These are phyloP conservation scores for Odontamblyopus lacepedii DNA, from an alignment of 2,797 vertebrate species.

Conservation along the genomic window DNA sequence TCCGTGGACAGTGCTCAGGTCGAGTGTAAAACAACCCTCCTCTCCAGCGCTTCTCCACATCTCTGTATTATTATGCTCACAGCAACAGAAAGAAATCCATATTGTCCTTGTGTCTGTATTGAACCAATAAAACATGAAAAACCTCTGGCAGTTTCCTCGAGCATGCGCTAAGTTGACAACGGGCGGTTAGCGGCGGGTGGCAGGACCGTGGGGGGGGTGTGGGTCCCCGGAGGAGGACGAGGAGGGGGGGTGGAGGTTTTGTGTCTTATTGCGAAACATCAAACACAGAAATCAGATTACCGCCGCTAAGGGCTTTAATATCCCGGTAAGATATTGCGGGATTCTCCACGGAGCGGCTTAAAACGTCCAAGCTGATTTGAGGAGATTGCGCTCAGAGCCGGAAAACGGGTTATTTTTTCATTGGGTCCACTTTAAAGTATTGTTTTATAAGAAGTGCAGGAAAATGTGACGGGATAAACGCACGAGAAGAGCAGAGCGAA, in stretches of 20 bases:
- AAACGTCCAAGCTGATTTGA: constrained; percentile 92
- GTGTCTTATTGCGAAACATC: constrained; percentile 84
- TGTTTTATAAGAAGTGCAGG: constrained; percentile 30
- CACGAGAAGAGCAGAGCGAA: background rate
- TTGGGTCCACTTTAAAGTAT: constrained; percentile 35
- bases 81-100: background rate
- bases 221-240: constrained; percentile 53
- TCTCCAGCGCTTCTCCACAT: background rate
- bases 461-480: constrained; percentile 13
- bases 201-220: constrained; percentile 79
- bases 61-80: background rate
- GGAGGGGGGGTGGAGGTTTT: constrained; percentile 56
- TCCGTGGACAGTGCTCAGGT: no score
- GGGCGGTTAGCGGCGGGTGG: constrained; percentile 90
- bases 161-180: constrained; percentile 72
- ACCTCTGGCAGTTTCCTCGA: constrained; percentile 13
- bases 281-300: constrained; percentile 89
- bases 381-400: constrained; percentile 82
- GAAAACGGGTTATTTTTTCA: constrained; percentile 34
- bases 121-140: constrained; percentile 67
- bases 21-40: background rate
- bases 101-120: constrained; percentile 7
- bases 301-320: constrained; percentile 84
- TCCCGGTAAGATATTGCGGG: constrained; percentile 80
- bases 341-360: constrained; percentile 79